Conservation (phyloP, 2,888 invertebrate genomes). For the Ariolimax columbianus region DNA sequence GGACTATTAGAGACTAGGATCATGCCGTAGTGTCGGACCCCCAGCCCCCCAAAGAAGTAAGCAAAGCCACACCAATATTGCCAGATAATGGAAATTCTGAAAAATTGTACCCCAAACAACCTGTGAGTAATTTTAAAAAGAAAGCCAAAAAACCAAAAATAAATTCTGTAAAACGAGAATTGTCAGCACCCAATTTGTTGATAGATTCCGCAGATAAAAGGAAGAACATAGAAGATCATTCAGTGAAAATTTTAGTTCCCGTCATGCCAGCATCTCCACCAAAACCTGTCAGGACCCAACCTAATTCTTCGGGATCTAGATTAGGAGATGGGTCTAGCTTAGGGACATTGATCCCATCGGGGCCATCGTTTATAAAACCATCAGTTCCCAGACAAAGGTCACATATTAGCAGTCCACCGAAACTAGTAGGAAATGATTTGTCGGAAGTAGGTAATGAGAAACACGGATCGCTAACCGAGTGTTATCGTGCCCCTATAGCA, state of each 20-base stretch:
- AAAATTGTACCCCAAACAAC: background rate
- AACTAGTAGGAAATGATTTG: background rate
- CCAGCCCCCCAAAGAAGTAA: background rate
- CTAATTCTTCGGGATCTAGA: no score
- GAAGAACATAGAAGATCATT: no score
- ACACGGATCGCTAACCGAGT: background rate
- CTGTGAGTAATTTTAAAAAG: background rate
- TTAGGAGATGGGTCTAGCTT: background rate
- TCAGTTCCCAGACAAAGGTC: background rate
- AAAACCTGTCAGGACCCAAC: no score
- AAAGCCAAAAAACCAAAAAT: background rate
- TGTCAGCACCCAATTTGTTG: background rate
- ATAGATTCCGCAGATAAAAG: background rate
- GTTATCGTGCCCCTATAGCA: background rate
- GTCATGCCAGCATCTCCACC: no score
- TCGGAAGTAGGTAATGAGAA: background rate
- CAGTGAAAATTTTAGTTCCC: no score
- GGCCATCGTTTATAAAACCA: background rate
- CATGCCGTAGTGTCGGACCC: slow-evolving; percentile 19
- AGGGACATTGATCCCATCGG: background rate
- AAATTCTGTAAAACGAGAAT: no score
- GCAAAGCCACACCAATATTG: slow-evolving; percentile 10
- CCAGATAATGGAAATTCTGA: background rate
- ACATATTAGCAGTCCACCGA: background rate
- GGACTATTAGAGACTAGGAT: slow-evolving; percentile 13